Base-by-base conservation (phyloP, 2,888 invertebrate genomes). In the Drosophila nr. perissopoda region DNA sequence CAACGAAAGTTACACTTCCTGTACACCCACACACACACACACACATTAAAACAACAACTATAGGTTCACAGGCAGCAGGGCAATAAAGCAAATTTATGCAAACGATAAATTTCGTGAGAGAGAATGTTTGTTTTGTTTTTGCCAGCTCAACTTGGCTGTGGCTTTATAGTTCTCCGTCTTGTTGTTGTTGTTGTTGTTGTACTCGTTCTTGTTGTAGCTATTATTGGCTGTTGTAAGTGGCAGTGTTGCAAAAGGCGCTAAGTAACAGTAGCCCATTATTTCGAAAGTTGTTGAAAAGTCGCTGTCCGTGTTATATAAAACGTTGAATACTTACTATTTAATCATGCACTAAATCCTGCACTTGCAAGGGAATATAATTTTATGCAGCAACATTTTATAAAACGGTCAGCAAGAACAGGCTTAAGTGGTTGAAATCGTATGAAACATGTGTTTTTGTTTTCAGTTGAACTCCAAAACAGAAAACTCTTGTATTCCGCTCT, bases 61-160 rank as follows among this genome's bases (percentile, higher is more conserved):
- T 57, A 69, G 78, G 78, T 73, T 82, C 61, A 71, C 16, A 45
- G 70, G 70, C 64, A 79, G 59, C 69, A 66, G 49, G 83, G 81
- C 83, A 83, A 89, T 89, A 91, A 91, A 91, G 82, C 89, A 91
- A 92, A 91, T 91, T 92, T 90, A 92, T 91, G 90, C 91, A 90
- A 91, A 89, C 91, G 87, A 90, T 91, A 91, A 92, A 91, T 89
- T 91, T 79, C 75, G 83, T 85, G 86, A 76, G 90, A 78, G 85
- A 85, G 80, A 87, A 73, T 89, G 90, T 89, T 89, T 85, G 90
- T 90, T 85, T 88, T 85, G 71, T 79, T 89, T 82, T 86, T 57
- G 65, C 68, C 80, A 74, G 70, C 66, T 45, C 63, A 62, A 34
- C 54, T 56, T 66, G 65, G 33, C 66, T 40, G 60, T 53, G 29